These are phyloP conservation scores for Spodoptera frugiperda DNA, from an alignment of 1,140 invertebrate genomes.

Conservation along the genomic window DNA sequence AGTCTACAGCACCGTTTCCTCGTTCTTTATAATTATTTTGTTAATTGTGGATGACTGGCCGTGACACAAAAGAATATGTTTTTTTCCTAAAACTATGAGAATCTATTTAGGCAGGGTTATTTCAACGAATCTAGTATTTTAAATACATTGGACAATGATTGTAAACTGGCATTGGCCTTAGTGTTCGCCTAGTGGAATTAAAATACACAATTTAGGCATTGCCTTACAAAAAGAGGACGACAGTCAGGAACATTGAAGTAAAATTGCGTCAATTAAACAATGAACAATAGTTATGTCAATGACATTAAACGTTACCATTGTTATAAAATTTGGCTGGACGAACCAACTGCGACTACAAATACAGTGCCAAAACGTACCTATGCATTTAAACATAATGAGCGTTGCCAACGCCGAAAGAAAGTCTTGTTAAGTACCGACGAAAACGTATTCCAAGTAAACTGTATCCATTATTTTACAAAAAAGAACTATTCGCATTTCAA, in stretches of 20 bases:
- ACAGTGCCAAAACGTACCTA: slow-evolving; percentile 27
- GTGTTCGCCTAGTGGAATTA: too few relatives aligned
- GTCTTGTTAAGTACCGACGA: neutral
- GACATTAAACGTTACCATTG: slow-evolving; percentile 49
- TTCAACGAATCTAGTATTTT: too few relatives aligned
- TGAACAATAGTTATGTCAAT: slow-evolving; percentile 51
- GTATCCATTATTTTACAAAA: neutral
- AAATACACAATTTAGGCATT: neutral
- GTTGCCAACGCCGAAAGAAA: slow-evolving; percentile 30
- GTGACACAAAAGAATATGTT: neutral
- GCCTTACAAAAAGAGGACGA: neutral
- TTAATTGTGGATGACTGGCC: slow-evolving; percentile 33
- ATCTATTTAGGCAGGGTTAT: too few relatives aligned
- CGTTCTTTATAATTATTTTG: slow-evolving; percentile 46
- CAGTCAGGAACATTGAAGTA: slow-evolving; percentile 3
- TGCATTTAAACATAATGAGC: slow-evolving; percentile 20
- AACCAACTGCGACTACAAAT: slow-evolving; percentile 1
- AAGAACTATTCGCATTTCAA: slow-evolving; percentile 8
- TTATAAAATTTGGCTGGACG: slow-evolving; percentile 40
- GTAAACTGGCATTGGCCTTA: too few relatives aligned
- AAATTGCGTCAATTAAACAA: slow-evolving; percentile 47
- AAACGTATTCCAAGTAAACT: neutral
- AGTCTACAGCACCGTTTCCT: slow-evolving; percentile 48
- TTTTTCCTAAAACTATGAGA: too few relatives aligned
- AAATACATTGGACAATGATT: too few relatives aligned